Conservation (phyloP, 1,140 invertebrate species). For the Formica exsecta region DNA sequence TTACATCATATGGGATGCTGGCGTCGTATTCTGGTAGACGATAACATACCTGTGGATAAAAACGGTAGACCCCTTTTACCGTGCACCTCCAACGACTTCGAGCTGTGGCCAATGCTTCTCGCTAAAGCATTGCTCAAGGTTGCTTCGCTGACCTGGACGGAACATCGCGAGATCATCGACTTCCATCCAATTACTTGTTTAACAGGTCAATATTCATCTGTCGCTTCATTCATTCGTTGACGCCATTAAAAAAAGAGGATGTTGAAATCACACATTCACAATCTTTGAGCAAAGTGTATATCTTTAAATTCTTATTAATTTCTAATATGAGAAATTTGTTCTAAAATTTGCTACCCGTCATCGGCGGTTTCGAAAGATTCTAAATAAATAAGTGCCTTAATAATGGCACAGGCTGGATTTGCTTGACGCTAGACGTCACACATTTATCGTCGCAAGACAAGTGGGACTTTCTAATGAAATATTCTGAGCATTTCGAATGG, state of each 20-base stretch:
- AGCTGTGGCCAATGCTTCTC: constrained; percentile 79
- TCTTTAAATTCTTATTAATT: background rate
- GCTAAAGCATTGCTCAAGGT: constrained; percentile 77
- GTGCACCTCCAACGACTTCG: constrained; percentile 66
- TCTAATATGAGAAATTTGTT: background rate
- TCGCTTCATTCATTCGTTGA: background rate
- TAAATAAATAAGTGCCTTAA: background rate
- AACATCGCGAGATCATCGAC: constrained; percentile 68
- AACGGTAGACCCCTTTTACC: constrained; percentile 71
- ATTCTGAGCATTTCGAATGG: constrained; percentile 72
- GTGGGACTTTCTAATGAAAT: constrained; percentile 74
- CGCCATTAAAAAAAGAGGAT: background rate
- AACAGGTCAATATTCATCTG: constrained; percentile 65
- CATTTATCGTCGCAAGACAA: constrained; percentile 70
- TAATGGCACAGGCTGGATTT: constrained; percentile 72
- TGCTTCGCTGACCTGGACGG: constrained; percentile 67
- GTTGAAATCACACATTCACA: background rate
- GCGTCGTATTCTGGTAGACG: constrained; percentile 76
- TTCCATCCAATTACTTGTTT: constrained; percentile 72
- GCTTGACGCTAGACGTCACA: constrained; percentile 59
- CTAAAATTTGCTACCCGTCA: background rate
- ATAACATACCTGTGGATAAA: constrained; percentile 74
- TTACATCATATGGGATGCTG: constrained; percentile 76
- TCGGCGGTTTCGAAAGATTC: background rate
- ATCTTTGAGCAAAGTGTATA: background rate